Evolutionary conservation across 2,113 vertebrate genomes (phyloP), one percentile per base, ranked within the genome.

Genomic region (Chitala chitala): DNA sequence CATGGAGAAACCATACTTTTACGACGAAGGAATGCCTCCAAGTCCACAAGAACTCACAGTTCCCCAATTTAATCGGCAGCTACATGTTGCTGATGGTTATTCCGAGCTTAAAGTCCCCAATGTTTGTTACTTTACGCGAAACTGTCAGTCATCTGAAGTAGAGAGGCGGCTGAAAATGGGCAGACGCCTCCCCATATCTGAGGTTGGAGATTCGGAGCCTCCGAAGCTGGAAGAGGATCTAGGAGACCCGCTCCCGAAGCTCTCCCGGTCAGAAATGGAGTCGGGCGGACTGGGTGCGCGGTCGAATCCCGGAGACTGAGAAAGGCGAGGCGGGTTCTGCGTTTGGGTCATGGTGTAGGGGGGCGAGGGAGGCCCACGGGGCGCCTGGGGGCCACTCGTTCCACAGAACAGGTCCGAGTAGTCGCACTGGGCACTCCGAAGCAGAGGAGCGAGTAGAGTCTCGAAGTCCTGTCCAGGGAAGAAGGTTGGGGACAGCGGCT

Each of bases 161-260:
- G 93, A 94, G 82, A 95, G 93, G 91, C 91, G 92, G 92, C 93
- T 96, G 88, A 95, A 96, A 87, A 95, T 96, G 81, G 94, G 94
- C 79, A 96, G 93, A 80, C 94, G 93, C 79, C 90, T 92, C 70
- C 91, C 91, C 82, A 89, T 90, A 79, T 95, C 94, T 83, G 93
- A 89, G 81, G 89, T 88, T 1, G 94, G 92, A 36, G 94, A 95
- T 85, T 94, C 94, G 31, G 93, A 94, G 76, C 92, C 92, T 31
- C 94, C 95, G 73, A 90, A 90, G 82, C 92, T 94, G 82, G 91
- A 91, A 75, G 91, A 88, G 85, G 94, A 94, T 90, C 93, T 94
- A 89, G 92, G 92, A 84, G 93, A 94, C 68, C 93, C 92, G 84
- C 95, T 97, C 82, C 92, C 87, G 80, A 94, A 96, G 79, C 95